Percentiles rank a stretch among this genome's conserved stretches.
Evolutionary conservation across 30 jellyfish, hydroid and myxozoan species (phyloP).

Genomic region (Clytia hemisphaerica): DNA sequence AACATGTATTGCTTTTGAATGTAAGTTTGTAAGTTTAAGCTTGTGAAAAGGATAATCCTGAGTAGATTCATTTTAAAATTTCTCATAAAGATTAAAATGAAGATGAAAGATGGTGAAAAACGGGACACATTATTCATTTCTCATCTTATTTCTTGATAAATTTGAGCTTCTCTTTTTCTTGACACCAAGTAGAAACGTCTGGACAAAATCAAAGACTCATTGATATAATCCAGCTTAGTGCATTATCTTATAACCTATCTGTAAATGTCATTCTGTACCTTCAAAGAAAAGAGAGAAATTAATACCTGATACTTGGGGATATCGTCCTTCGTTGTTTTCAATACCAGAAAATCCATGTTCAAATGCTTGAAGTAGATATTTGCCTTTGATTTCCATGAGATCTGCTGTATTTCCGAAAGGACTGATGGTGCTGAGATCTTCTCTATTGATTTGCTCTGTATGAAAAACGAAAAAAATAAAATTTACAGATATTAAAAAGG

Average conservation of each 20-base stretch:
- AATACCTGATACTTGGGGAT: constrained; percentile 82
- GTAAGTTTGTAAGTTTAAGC: no score
- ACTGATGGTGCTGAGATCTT: constrained; percentile 65
- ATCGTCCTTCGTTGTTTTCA: constrained; percentile 48
- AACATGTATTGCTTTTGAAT: no score
- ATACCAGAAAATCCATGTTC: constrained; percentile 64
- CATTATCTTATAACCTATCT: no score
- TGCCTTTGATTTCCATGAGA: constrained; percentile 69
- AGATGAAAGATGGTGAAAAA: no score
- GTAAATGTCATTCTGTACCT: no score
- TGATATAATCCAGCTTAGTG: background rate
- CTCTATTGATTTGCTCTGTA: constrained; percentile 69
- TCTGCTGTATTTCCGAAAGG: constrained; percentile 98
- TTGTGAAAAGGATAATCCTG: no score
- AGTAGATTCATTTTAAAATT: no score
- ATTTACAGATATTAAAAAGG: background rate
- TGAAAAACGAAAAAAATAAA: background rate
- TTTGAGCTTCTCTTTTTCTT: background rate
- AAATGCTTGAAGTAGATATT: constrained; percentile 46
- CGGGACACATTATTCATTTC: no score
- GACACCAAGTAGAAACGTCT: background rate
- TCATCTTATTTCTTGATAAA: background rate
- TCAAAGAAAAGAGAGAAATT: background rate
- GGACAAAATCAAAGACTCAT: background rate
- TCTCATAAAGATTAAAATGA: no score